Percentiles rank a stretch among this genome's conserved stretches.
phyloP scores from a whole-genome alignment of 1,140 invertebrate species.

The Drosophila kanapiae region DNA sequence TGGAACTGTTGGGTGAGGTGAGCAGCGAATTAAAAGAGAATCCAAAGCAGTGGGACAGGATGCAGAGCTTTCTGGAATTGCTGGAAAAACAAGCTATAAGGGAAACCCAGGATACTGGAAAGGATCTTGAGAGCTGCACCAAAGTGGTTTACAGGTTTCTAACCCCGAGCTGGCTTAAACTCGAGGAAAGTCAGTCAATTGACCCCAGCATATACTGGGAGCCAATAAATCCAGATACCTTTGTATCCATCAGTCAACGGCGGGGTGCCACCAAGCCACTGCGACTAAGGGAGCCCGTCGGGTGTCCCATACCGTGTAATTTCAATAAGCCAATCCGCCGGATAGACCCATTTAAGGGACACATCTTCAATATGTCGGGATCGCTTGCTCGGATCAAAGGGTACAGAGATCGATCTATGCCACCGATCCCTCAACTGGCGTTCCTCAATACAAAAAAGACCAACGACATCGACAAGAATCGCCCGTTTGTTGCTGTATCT shows the following conservation, averaged over 20 bases:
- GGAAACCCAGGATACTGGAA: background rate
- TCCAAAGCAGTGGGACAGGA: background rate
- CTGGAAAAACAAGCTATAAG: background rate
- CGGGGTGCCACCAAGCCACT: background rate
- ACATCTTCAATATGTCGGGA: background rate
- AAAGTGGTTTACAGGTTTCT: background rate
- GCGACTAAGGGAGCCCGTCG: background rate
- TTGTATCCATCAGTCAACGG: conserved; percentile 34
- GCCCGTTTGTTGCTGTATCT: background rate
- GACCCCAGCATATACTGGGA: background rate
- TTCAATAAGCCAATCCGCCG: background rate
- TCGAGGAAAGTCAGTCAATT: background rate
- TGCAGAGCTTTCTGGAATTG: conserved; percentile 4
- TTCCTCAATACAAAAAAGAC: background rate
- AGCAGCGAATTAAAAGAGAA: conserved; percentile 2
- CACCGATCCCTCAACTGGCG: conserved; percentile 5
- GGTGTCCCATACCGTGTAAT: background rate
- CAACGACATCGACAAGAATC: background rate
- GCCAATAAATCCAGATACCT: background rate
- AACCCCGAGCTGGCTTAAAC: background rate
- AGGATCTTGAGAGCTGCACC: background rate
- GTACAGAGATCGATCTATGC: background rate
- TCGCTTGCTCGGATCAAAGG: conserved; percentile 41
- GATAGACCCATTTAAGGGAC: background rate
- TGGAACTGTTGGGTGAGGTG: background rate